Base-by-base conservation (phyloP, 2,797 vertebrate species). In the Scomberomorus guttatus region DNA sequence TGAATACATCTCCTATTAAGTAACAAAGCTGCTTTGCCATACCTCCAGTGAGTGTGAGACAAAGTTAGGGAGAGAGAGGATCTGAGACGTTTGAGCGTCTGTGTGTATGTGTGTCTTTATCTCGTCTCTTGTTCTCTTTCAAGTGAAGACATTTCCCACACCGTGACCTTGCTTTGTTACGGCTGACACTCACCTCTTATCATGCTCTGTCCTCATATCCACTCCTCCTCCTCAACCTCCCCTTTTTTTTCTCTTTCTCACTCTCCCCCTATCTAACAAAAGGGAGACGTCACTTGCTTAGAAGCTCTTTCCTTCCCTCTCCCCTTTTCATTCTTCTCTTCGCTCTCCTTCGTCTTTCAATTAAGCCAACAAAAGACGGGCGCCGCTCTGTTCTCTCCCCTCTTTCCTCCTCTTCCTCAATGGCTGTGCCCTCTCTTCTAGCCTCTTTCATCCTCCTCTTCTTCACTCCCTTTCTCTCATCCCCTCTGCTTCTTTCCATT, bases 151-250 rank as follows among this genome's bases (percentile, higher is more conserved):
- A 90, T 89, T 92, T 81, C 72, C 81, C 72, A 54, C 84, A 79
- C 81, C 54, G 63, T 92, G 94, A 94, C 93, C 93, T 94, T 93
- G 91, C 94, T 91, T 93, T 93, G 93, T 93, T 86, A 86, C 81
- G 54, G 83, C 84, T 87, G 91, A 90, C 89, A 90, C 90, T 90
- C 90, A 90, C 90, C 92, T 92, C 90, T 94, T 93, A 91, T 93
- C 91, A 18, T 11, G 24, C 72, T 82, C 87, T 55, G 79, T 92
- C 91, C 88, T 88, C 84, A 84, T 83, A 90, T 87, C 85, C 72
- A 70, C 83, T 87, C 89, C 81, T 79, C 87, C 90, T 90, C 86
- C 72, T 86, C 81, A 81, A 71, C 86, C 82, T 81, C 84, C 59
- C 80, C 77, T 79, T 65, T 80, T 32, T 14, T 27, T 27, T 64